Base-by-base conservation (phyloP, 2,888 invertebrate species). In the Lucinisca nassula region DNA sequence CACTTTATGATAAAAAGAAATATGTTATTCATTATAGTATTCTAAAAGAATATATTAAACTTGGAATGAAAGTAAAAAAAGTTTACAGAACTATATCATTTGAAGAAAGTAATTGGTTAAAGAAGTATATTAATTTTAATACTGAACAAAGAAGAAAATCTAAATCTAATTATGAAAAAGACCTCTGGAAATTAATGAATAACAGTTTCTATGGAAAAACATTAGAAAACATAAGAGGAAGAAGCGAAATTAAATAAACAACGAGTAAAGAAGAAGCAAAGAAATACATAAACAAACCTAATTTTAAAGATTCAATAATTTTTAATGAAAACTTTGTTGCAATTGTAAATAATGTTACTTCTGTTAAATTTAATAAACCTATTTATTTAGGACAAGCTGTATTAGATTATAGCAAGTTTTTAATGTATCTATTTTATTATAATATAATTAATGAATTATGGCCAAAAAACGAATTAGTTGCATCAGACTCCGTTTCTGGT, bases 221-320 rank as follows among this genome's bases (percentile, higher is more conserved):
- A 24, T 37, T 78, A 37, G 58, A 78, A 78, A 78, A 78, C 61
- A 58, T 78, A 61, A 37, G 37, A 37, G 37, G 37, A n/a, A 78
- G 78, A 61, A 32, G 61, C 55, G 37, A 58, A 61, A 61, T 78
- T 32, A 37, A 58, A 61, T 24, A 58, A 78, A 30, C 27, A 35
- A 61, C 12, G 12, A 91, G 87, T 92, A 93, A 27, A 96, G 96
- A 93, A 96, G 95, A 93, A 96, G 96, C 93, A 96, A 96, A 92
- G 96, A 96, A 93, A 95, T 96, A 17, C 35, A 40, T 72, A 45
- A 77, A 17, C 37, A 82, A 81, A 90, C 94, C 58, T 95, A 96
- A 76, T 89, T 93, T 77, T 89, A 93, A 49, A 93, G 95, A 91
- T 91, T 97, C 10, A 81, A 89, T 77, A 67, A 77, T 55, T 38